Percentiles rank a stretch among this genome's conserved stretches.
Conservation (phyloP, 2,113 vertebrate species). For the Formicarius rufipectus region DNA sequence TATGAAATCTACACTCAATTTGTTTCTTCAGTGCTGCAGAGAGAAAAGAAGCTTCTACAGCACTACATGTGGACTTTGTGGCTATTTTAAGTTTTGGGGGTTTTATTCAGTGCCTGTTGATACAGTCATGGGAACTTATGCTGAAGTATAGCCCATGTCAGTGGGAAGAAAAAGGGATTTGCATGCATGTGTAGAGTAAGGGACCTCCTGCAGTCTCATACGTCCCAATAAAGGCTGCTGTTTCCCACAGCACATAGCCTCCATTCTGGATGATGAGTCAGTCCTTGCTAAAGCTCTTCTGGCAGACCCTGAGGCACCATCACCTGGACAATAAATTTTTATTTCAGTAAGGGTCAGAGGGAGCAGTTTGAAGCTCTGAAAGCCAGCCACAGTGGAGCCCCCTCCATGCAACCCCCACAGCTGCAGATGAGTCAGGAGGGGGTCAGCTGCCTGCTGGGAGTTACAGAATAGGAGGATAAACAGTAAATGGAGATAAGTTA, state of each 20-base stretch:
- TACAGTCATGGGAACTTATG: neutral
- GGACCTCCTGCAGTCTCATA: neutral
- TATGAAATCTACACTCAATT: rapidly evolving
- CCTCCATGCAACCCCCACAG: neutral
- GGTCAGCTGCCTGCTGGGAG: neutral
- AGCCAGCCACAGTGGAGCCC: neutral
- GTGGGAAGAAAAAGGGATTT: neutral
- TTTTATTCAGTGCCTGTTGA: neutral
- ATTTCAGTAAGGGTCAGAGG: neutral
- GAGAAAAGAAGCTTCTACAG: neutral
- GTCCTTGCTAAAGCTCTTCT: neutral
- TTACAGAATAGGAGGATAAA: neutral
- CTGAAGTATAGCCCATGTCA: neutral
- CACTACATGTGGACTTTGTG: neutral
- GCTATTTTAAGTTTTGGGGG: neutral
- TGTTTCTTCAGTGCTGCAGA: neutral
- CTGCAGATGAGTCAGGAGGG: neutral
- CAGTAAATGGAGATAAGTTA: neutral
- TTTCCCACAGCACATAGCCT: neutral
- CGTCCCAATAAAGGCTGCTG: neutral
- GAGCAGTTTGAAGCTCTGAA: neutral
- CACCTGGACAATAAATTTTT: neutral
- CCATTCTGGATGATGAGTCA: neutral
- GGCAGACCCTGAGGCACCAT: neutral
- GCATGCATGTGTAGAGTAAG: rapidly evolving